Evolutionary conservation across 1,140 invertebrate genomes (phyloP).

Genomic region (Bursaphelenchus mucronatus): DNA sequence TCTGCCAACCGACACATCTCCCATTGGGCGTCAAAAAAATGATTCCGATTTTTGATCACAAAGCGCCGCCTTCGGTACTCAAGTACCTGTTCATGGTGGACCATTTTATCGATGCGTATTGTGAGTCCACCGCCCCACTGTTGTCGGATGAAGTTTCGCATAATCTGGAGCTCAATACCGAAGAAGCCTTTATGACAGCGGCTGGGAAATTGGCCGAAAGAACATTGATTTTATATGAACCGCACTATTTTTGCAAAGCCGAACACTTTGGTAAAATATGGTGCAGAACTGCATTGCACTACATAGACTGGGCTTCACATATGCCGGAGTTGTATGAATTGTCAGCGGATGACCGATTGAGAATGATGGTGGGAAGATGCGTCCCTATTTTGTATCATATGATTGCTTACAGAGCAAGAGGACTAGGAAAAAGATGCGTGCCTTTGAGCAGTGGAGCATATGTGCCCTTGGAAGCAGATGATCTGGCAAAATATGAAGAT

Average conservation of each 20-base stretch:
- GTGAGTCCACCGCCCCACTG: neutral
- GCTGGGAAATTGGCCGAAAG: no score
- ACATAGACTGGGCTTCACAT: conserved; percentile 32
- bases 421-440: neutral
- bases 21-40: no score
- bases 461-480: conserved; percentile 11
- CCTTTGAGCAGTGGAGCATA: conserved; percentile 6
- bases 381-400: conserved; percentile 11
- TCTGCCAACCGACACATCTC: no score
- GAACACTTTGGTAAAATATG: conserved; percentile 9
- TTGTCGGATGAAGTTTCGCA: neutral
- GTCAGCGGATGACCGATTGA: conserved; percentile 18
- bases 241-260: conserved; percentile 3
- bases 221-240: neutral
- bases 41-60: no score
- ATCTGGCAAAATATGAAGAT: neutral
- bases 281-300: conserved; percentile 29
- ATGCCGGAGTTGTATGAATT: conserved; percentile 25
- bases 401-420: conserved; percentile 6
- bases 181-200: no score
- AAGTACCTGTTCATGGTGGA: conserved; percentile 7
- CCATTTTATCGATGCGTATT: conserved; percentile 3
- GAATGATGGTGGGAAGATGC: conserved; percentile 9
- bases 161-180: conserved; percentile 7
- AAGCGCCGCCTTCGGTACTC: conserved; percentile 8